Evolutionary conservation across 2,113 vertebrate genomes (phyloP).

Genomic region (Ailuropoda melanoleuca): DNA sequence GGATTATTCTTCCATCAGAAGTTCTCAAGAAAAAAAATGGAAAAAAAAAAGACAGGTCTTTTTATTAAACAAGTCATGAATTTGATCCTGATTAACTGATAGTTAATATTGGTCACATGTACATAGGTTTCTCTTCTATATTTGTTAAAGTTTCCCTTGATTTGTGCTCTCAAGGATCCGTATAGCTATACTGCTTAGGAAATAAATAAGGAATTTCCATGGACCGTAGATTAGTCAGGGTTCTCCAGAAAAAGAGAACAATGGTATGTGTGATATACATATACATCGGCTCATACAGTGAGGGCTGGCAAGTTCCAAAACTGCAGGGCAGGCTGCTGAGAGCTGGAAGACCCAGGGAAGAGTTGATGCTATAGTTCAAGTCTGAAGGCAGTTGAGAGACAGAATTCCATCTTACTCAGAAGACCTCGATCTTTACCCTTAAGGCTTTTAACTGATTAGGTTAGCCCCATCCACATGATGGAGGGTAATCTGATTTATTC

Average conservation of each 20-base stretch:
- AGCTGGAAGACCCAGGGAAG: background rate
- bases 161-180: background rate
- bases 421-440: background rate
- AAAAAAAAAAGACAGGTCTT: background rate
- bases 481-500: background rate
- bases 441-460: background rate
- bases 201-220: background rate
- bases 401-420: background rate
- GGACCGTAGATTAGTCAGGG: background rate
- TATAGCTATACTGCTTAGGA: background rate
- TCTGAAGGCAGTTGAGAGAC: background rate
- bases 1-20: conserved; percentile 11
- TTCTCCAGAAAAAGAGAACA: background rate
- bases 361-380: background rate
- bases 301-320: background rate
- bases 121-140: background rate
- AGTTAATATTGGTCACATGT: background rate
- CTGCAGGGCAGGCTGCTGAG: background rate
- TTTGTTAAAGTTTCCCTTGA: background rate
- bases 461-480: background rate
- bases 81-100: background rate
- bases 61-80: background rate
- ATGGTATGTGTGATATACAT: background rate
- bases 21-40: background rate
- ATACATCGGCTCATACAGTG: background rate